Percentiles rank a stretch among this genome's conserved stretches.
Conservation (phyloP, 2,797 vertebrate genomes). For the Muscicapa striata region DNA sequence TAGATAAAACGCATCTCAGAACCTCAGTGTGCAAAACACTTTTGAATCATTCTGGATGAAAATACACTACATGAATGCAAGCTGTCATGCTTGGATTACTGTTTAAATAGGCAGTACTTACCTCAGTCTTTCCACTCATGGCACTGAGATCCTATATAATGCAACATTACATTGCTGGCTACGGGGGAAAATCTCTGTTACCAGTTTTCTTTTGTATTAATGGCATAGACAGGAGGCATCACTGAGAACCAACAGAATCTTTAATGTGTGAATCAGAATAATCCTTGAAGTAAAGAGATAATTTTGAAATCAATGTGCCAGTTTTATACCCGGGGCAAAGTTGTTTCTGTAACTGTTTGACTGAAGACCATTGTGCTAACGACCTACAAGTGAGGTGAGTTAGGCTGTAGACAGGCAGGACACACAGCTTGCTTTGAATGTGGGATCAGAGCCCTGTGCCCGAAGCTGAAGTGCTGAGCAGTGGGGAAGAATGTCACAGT, state of each 20-base stretch:
- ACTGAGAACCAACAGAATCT: neutral
- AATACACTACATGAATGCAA: neutral
- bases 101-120: neutral
- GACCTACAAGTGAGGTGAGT: neutral
- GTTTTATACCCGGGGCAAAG: neutral
- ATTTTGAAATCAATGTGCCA: neutral
- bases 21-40: neutral
- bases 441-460: neutral
- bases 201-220: neutral
- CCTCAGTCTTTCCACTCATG: neutral
- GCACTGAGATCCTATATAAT: neutral
- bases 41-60: neutral
- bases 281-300: neutral
- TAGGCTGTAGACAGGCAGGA: neutral
- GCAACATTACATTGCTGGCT: neutral
- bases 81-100: neutral
- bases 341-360: neutral
- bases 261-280: neutral
- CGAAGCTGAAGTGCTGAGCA: neutral
- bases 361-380: neutral
- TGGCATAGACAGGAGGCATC: neutral
- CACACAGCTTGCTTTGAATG: neutral
- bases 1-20: neutral
- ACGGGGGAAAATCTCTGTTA: neutral
- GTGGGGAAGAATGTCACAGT: neutral